A percentile compares a stretch with the other conserved stretches of the same genome.
phyloP scores from a whole-genome alignment of 2,797 vertebrate genomes.

The Lemur catta region DNA sequence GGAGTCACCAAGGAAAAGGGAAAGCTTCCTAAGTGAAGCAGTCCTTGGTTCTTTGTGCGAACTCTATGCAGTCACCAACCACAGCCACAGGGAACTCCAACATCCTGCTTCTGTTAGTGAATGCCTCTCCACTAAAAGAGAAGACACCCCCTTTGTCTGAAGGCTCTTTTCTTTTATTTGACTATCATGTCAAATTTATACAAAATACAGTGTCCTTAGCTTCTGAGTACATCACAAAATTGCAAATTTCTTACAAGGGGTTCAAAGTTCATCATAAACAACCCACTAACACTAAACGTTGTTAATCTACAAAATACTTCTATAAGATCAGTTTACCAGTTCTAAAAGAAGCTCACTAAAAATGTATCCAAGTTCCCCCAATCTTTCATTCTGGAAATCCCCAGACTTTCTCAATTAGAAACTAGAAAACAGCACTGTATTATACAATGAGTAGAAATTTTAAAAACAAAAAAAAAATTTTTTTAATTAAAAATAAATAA shows the following conservation, averaged over 20 bases:
- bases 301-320: conserved; percentile 47
- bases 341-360: conserved; percentile 54
- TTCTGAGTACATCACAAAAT: background rate
- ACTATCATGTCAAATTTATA: conserved; percentile 43
- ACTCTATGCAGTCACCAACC: background rate
- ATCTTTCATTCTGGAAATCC: conserved; percentile 26
- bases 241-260: conserved; percentile 36
- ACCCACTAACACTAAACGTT: background rate
- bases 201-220: conserved; percentile 4
- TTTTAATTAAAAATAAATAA: background rate
- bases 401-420: background rate
- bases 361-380: conserved; percentile 23
- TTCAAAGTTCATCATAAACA: conserved; percentile 48
- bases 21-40: background rate
- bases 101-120: conserved; percentile 19
- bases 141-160: conserved; percentile 23
- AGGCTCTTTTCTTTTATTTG: conserved; percentile 51
- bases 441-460: background rate
- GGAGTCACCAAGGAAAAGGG: conserved; percentile 29
- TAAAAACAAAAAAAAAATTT: background rate
- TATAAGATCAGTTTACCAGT: conserved; percentile 8
- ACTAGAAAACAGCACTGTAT: background rate
- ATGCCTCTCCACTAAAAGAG: background rate
- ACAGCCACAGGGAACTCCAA: conserved; percentile 46
- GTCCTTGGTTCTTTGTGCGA: background rate